phyloP scores from a whole-genome alignment of 2,113 vertebrate genomes.

The Anarhynchus alexandrinus region DNA sequence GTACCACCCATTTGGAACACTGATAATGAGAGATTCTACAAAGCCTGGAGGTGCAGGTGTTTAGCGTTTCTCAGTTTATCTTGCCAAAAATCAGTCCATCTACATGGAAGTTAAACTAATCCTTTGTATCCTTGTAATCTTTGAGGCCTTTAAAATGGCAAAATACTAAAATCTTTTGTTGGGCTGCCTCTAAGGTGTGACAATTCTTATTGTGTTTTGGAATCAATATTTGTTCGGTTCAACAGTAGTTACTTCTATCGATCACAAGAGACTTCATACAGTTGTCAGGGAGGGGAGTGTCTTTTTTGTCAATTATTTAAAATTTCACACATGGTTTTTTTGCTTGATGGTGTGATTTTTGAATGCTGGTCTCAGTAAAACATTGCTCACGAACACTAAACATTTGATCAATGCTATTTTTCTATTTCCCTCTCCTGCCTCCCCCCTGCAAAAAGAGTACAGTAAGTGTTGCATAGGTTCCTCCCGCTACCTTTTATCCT shows the following conservation, averaged over 20 bases:
- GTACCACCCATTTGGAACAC: background rate
- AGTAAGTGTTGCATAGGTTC: background rate
- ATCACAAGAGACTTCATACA: background rate
- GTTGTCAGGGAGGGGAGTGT: background rate
- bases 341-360: fast-evolving
- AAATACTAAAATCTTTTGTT: background rate
- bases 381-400: background rate
- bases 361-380: background rate
- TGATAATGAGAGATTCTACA: background rate
- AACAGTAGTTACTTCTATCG: background rate
- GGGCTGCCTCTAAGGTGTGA: background rate
- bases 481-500: background rate
- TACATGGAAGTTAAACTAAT: background rate
- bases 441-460: background rate
- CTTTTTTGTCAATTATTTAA: background rate
- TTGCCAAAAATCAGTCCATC: background rate
- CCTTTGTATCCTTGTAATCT: background rate
- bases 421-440: background rate
- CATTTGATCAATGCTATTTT: background rate
- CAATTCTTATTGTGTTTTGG: background rate
- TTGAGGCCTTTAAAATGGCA: background rate
- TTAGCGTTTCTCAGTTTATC: background rate
- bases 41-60: background rate
- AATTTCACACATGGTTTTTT: background rate
- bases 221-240: background rate